Conservation (phyloP, 2,797 vertebrate genomes). For the Eutrigla gurnardus region DNA sequence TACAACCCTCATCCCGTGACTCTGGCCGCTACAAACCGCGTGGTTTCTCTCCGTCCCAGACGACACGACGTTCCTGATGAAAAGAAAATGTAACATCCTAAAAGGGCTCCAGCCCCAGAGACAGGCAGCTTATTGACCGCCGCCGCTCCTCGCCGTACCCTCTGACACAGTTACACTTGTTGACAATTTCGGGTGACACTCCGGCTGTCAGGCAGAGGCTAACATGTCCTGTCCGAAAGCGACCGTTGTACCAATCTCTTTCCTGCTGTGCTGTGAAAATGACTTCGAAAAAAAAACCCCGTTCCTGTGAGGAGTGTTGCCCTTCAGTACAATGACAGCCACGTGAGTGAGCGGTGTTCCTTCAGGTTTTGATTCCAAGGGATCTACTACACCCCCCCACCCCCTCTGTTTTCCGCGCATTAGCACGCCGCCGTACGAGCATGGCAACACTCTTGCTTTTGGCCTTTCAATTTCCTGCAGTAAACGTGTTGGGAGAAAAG, state of each 20-base stretch:
- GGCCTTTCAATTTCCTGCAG: conserved; percentile 7
- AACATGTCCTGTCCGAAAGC: conserved; percentile 55
- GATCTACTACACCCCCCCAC: conserved; percentile 9
- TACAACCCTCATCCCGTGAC: not conserved
- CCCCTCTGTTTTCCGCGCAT: not conserved
- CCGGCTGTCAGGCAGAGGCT: conserved; percentile 49
- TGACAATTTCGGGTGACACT: conserved; percentile 58
- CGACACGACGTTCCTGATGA: not conserved
- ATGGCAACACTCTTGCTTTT: not conserved
- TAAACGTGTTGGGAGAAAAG: not conserved
- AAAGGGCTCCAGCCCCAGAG: conserved; percentile 31
- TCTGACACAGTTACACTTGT: conserved; percentile 52
- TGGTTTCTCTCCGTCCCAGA: not conserved
- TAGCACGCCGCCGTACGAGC: not conserved
- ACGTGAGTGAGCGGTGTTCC: conserved; percentile 11
- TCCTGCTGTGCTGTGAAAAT: conserved; percentile 66
- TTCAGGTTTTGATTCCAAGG: conserved; percentile 54
- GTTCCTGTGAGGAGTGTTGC: conserved; percentile 39
- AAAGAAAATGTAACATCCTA: conserved; percentile 39
- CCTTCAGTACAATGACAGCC: conserved; percentile 21
- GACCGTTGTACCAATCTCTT: conserved; percentile 54
- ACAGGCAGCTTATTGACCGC: conserved; percentile 58
- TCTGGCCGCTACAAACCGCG: not conserved
- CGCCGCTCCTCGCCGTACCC: conserved; percentile 34
- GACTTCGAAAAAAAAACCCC: conserved; percentile 56